Conservation (phyloP, 2,888 invertebrate genomes). For the Drosophila anomelani region DNA sequence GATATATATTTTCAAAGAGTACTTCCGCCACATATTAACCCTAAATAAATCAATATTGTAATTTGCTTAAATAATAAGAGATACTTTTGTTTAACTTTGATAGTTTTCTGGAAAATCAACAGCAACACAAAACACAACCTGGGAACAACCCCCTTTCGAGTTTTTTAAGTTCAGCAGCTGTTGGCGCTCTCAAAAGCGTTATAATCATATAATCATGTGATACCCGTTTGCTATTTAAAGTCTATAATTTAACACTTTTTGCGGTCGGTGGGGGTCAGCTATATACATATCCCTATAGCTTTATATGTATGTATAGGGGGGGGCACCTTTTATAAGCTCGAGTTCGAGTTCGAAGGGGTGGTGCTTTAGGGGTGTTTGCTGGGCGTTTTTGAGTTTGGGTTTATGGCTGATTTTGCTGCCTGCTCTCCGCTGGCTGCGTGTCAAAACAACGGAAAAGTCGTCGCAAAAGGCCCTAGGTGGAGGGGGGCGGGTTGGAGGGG, state of each 20-base stretch:
- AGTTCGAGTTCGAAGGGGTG: neutral
- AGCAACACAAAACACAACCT: neutral
- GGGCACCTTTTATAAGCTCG: constrained; percentile 8
- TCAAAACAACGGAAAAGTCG: constrained; percentile 80
- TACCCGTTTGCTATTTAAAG: constrained; percentile 42
- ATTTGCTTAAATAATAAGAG: constrained; percentile 1
- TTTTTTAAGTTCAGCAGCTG: constrained; percentile 50
- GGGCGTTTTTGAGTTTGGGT: constrained; percentile 24
- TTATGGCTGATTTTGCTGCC: constrained; percentile 21
- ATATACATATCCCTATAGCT: neutral
- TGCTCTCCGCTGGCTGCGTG: constrained; percentile 77
- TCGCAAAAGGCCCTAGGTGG: constrained; percentile 16
- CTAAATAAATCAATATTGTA: constrained; percentile 10
- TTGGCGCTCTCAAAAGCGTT: constrained; percentile 60
- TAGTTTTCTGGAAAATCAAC: constrained; percentile 18
- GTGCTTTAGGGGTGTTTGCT: constrained; percentile 10
- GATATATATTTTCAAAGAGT: too few relatives aligned
- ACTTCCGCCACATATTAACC: too few relatives aligned
- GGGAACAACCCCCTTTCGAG: neutral
- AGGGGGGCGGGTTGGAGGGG: neutral
- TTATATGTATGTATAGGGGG: neutral
- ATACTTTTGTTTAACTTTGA: constrained; percentile 25
- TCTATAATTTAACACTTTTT: constrained; percentile 77
- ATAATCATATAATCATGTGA: constrained; percentile 43
- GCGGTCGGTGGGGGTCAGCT: constrained; percentile 53